Evolutionary conservation across 2,888 invertebrate species (phyloP), one percentile per base, ranked within the genome.

Genomic region (Folsomia candida): DNA sequence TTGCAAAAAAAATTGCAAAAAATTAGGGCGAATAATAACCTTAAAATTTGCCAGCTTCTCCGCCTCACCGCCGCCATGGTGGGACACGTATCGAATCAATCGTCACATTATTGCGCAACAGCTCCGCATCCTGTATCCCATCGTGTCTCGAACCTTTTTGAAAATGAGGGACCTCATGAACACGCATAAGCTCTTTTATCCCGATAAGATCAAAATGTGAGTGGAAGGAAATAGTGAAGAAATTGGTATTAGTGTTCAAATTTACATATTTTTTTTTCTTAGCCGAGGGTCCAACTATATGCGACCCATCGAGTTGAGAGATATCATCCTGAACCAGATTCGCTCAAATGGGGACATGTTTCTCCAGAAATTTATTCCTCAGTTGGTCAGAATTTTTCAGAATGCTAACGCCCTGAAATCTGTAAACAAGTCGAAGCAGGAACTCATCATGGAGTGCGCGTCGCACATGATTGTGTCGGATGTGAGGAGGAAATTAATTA

Each of bases 231-330:
- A n/a, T n/a, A n/a, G n/a, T n/a, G n/a, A n/a, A n/a, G n/a, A n/a
- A n/a, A n/a, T n/a, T n/a, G n/a, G n/a, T n/a, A n/a, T n/a, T n/a
- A n/a, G n/a, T n/a, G n/a, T n/a, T n/a, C n/a, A n/a, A n/a, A n/a
- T n/a, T n/a, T n/a, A n/a, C n/a, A n/a, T n/a, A n/a, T n/a, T n/a
- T n/a, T n/a, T n/a, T n/a, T n/a, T n/a, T n/a, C n/a, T n/a, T n/a
- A n/a, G n/a, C n/a, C n/a, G n/a, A n/a, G n/a, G n/a, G 74, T 14
- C 64, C 63, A 62, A 65, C 27, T 69, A 73, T 64, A 63, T 70
- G 28, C 78, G 78, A 60, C 77, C 78, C 0, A 74, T 76, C 47
- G 77, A 78, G 27, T 51, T 79, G 58, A 77, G 76, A 54, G 78
- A 78, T 20, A 57, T 69, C 20, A 66, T 78, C 14, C 65, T 68